Percentiles rank a stretch among this genome's conserved stretches.
phyloP scores from a whole-genome alignment of 2,797 vertebrate species.

The Danio choprae region DNA sequence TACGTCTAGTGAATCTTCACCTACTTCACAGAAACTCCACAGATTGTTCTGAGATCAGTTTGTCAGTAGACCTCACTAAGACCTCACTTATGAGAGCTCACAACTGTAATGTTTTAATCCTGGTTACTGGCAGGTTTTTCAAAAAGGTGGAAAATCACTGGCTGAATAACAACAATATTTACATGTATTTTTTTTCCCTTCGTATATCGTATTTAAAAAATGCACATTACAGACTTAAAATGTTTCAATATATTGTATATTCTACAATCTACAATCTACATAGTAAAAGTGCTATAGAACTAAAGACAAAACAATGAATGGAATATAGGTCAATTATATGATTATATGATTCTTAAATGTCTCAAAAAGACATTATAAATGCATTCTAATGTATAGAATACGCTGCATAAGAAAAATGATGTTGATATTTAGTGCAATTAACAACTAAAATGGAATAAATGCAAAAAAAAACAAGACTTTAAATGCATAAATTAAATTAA shows the following conservation, averaged over 20 bases:
- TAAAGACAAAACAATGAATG: too few species aligned
- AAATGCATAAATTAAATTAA: background rate
- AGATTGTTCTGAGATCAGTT: background rate
- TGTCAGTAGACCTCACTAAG: background rate
- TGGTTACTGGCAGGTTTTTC: background rate
- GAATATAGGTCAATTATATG: background rate
- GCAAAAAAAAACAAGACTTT: too few species aligned
- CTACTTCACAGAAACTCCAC: too few species aligned
- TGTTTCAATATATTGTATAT: too few species aligned
- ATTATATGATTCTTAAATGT: background rate
- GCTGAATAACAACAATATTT: background rate
- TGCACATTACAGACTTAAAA: background rate
- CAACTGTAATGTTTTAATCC: background rate
- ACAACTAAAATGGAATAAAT: too few species aligned
- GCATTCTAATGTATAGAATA: too few species aligned
- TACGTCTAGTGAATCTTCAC: too few species aligned
- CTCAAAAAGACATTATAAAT: background rate
- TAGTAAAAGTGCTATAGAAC: too few species aligned
- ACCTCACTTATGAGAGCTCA: background rate
- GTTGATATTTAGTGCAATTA: too few species aligned
- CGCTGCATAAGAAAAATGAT: too few species aligned
- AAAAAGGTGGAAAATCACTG: slow-evolving; percentile 2
- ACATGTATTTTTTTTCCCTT: background rate
- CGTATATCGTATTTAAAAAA: background rate
- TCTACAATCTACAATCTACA: background rate